A percentile compares a stretch with the other conserved stretches of the same genome.
phyloP scores from a whole-genome alignment of 1,140 invertebrate genomes.

The Zophobas atratus region DNA sequence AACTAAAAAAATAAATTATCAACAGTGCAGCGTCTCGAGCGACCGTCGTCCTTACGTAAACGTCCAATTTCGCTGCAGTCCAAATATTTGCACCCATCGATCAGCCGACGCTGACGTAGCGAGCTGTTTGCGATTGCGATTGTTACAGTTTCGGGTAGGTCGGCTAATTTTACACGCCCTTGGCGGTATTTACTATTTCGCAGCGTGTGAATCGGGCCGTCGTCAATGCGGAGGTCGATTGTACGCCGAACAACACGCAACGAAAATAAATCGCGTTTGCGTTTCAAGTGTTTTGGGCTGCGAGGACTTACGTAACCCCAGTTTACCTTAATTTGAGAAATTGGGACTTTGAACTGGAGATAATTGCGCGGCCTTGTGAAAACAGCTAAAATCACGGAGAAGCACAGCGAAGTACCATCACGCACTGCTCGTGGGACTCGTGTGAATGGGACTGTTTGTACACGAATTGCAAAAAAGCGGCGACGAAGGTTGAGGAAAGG shows the following conservation, averaged over 20 bases:
- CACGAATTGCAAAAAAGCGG: neutral
- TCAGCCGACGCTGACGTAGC: no score
- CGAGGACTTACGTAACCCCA: neutral
- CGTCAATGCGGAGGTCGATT: neutral
- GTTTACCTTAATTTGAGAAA: conserved; percentile 10
- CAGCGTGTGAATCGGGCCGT: neutral
- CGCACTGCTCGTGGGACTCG: neutral
- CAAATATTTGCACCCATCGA: no score
- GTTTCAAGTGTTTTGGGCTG: neutral
- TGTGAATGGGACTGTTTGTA: neutral
- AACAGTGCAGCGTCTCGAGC: no score
- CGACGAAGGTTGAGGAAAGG: conserved; percentile 35
- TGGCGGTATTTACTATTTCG: conserved; percentile 9
- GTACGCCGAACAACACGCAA: neutral
- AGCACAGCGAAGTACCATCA: neutral
- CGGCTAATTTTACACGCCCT: neutral
- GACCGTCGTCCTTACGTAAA: no score
- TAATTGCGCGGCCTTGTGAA: neutral
- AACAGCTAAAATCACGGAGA: neutral
- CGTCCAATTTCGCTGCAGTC: no score
- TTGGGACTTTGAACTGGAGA: neutral
- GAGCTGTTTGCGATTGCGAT: no score
- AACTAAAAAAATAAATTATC: neutral
- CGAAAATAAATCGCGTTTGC: neutral
- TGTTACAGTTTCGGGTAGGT: no score